These are phyloP conservation scores for Eulithis testata DNA, from an alignment of 2,888 invertebrate species.

Conservation along the genomic window DNA sequence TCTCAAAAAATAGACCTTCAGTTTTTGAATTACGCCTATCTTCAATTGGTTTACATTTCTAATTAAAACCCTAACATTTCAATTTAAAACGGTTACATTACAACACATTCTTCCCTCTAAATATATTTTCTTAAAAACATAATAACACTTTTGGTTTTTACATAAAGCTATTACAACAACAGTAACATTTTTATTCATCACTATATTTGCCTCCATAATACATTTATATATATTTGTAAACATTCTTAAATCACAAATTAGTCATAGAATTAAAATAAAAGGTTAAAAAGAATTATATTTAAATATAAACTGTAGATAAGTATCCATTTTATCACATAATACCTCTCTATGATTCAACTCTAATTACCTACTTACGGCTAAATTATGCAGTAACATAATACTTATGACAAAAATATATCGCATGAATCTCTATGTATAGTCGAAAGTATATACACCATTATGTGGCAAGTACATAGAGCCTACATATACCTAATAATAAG, in stretches of 20 bases:
- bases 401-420: constrained; percentile 70
- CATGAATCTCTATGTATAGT: constrained; percentile 46
- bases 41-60: constrained; percentile 32
- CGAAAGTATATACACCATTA: constrained; percentile 52
- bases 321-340: constrained; percentile 41
- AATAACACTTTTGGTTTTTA: constrained; percentile 83
- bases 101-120: constrained; percentile 44
- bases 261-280: constrained; percentile 56
- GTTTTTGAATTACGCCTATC: constrained; percentile 34
- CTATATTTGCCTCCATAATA: constrained; percentile 64
- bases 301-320: constrained; percentile 49
- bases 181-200: constrained; percentile 74
- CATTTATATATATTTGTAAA: constrained; percentile 66
- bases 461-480: constrained; percentile 68
- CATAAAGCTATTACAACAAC: constrained; percentile 81
- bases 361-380: constrained; percentile 66
- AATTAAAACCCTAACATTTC: constrained; percentile 37
- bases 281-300: constrained; percentile 61
- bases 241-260: constrained; percentile 43
- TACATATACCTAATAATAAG: constrained; percentile 48
- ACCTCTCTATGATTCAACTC: constrained; percentile 56
- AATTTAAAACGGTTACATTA: constrained; percentile 43
- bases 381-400: constrained; percentile 77
- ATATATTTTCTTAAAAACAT: constrained; percentile 74
- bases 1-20: constrained; percentile 44